These are phyloP conservation scores for Sabellastarte sp. DNA, from an alignment of 2,888 invertebrate species.

Conservation along the genomic window DNA sequence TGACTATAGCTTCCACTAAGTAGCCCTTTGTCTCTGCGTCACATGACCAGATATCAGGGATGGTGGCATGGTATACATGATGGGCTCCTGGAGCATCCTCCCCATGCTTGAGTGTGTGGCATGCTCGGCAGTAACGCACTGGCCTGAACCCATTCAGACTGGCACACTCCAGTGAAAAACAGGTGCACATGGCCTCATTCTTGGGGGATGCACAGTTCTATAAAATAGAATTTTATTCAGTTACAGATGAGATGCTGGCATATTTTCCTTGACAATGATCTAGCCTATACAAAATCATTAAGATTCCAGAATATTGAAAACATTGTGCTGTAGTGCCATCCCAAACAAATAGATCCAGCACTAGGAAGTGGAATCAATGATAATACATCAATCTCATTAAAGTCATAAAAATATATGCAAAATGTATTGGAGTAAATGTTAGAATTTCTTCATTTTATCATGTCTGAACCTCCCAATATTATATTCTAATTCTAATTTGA, in stretches of 20 bases:
- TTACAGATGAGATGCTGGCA: background rate
- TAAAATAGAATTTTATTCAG: no score
- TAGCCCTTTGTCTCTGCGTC: slow-evolving; percentile 88
- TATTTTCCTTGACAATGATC: background rate
- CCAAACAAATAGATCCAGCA: no score
- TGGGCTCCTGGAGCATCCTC: slow-evolving; percentile 51
- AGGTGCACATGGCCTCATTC: slow-evolving; percentile 90
- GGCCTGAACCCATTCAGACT: slow-evolving; percentile 95
- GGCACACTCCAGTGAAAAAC: slow-evolving; percentile 95
- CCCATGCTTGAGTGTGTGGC: slow-evolving; percentile 40
- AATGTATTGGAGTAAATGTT: no score
- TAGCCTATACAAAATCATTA: background rate
- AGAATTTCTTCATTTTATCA: no score
- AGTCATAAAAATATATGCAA: no score
- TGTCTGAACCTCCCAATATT: no score
- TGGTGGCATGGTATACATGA: slow-evolving; percentile 85
- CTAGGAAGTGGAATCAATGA: no score
- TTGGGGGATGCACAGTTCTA: slow-evolving; percentile 89
- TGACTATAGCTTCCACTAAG: slow-evolving; percentile 90
- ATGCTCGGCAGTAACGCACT: slow-evolving; percentile 68
- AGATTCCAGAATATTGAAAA: background rate
- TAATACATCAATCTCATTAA: no score
- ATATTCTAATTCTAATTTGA: no score
- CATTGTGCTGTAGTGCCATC: slow-evolving; percentile 2
- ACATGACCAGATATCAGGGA: slow-evolving; percentile 86